Evolutionary conservation across 2,797 vertebrate species (phyloP), one percentile per base, ranked within the genome.

Genomic region (Streptopelia turtur): DNA sequence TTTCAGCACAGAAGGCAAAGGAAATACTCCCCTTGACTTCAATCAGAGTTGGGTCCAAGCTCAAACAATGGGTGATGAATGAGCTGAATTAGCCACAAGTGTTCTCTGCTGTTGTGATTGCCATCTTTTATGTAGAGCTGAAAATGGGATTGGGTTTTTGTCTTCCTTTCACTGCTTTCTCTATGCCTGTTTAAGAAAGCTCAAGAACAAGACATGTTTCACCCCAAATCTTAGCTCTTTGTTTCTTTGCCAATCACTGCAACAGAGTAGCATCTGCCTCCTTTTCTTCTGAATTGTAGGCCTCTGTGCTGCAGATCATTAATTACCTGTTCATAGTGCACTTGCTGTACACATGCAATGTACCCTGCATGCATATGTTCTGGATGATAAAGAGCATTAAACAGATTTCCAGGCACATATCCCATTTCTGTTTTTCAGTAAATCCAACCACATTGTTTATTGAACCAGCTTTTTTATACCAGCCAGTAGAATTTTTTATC

Each of bases 71-170:
- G 27, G 56, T 84, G 88, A 89, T 80, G 74, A 95, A 94, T 60
- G 77, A 89, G 74, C 55, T 90, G 86, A 92, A 95, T 93, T 77
- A 89, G 66, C 52, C 39, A 61, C 80, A 79, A 95, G 50, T 82
- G 86, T 82, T 96, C 55, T 79, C 47, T 72, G 47, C 59, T 89
- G 77, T 22, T 82, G 52, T 49, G 77, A 83, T 74, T 89, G 83
- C 63, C 49, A 20, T 43, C 47, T 66, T 89, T 95, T 89, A 89
- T 66, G 30, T 6, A 49, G 15, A 72, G 35, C 43, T 93, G 74
- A 79, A 92, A 76, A 88, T 55, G 47, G 7, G 47, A 53, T 55
- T 56, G 65, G 16, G 12, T 0, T 88, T 86, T 86, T 65, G 30
- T 86, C 33, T 30, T 90, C 39, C n/a, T 91, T 91, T 90, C 76